These are phyloP conservation scores for Fukomys damarensis DNA, from an alignment of 2,113 vertebrate genomes.

Conservation along the genomic window DNA sequence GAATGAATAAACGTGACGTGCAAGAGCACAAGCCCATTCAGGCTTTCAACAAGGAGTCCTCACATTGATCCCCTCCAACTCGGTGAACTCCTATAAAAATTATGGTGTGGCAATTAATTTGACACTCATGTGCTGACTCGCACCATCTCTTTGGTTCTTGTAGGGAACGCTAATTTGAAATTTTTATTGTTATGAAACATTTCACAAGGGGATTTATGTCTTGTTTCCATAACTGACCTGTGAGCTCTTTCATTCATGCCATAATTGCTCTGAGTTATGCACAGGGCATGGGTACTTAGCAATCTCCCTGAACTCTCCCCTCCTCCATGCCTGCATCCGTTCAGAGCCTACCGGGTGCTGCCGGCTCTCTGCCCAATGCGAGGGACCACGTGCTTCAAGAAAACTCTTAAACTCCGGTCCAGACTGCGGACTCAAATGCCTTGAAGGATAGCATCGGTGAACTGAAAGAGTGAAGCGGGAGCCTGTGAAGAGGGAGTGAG, in stretches of 20 bases:
- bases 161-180: conserved; percentile 61
- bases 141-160: conserved; percentile 27
- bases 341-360: background rate
- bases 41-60: conserved; percentile 36
- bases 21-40: background rate
- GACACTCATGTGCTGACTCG: conserved; percentile 9
- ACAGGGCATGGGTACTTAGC: background rate
- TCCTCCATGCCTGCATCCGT: background rate
- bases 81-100: conserved; percentile 60
- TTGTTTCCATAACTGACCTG: conserved; percentile 63
- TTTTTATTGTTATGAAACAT: conserved; percentile 74
- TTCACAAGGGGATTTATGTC: conserved; percentile 69
- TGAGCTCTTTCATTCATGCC: conserved; percentile 59
- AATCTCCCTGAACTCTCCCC: background rate
- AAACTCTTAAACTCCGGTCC: background rate
- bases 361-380: background rate
- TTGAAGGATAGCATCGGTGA: background rate
- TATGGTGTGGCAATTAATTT: conserved; percentile 56
- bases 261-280: conserved; percentile 9
- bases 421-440: background rate
- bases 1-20: background rate
- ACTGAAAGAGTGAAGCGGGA: rapidly evolving
- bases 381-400: background rate
- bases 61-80: conserved; percentile 31
- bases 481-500: background rate